A percentile compares a stretch with the other conserved stretches of the same genome.
These are phyloP conservation scores for Eristalis arbustorum DNA, from an alignment of 2,888 invertebrate species.

Conservation along the genomic window DNA sequence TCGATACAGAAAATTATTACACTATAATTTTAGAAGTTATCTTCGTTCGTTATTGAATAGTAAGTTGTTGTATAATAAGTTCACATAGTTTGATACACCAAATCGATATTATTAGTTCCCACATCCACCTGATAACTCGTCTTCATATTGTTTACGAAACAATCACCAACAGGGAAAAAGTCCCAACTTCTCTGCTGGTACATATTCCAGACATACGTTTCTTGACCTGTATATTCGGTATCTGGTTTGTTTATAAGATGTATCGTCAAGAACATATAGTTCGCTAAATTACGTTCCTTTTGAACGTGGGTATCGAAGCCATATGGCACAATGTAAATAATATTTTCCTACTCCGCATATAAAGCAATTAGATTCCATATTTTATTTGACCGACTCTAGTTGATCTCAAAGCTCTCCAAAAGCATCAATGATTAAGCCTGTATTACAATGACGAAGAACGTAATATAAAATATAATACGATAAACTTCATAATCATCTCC, in stretches of 20 bases:
- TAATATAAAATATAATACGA: slow-evolving; percentile 99
- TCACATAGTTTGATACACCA: no score
- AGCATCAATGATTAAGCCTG: slow-evolving; percentile 99
- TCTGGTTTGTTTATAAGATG: slow-evolving; percentile 99
- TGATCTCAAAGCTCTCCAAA: slow-evolving; percentile 99
- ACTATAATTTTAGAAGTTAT: no score
- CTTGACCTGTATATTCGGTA: slow-evolving; percentile 99
- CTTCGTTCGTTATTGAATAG: no score
- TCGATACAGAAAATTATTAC: no score
- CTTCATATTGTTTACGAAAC: slow-evolving; percentile 99
- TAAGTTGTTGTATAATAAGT: no score
- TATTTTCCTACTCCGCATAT: slow-evolving; percentile 99
- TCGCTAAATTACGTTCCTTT: slow-evolving; percentile 99
- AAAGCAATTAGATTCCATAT: slow-evolving; percentile 99
- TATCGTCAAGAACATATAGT: slow-evolving; percentile 99
- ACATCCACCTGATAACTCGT: slow-evolving; percentile 86
- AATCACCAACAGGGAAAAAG: slow-evolving; percentile 99
- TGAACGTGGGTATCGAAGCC: slow-evolving; percentile 99
- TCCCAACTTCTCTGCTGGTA: slow-evolving; percentile 99
- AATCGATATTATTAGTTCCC: slow-evolving; percentile 77
- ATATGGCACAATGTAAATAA: slow-evolving; percentile 99
- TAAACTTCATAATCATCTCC: slow-evolving; percentile 98
- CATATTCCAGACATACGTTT: slow-evolving; percentile 99
- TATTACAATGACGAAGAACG: slow-evolving; percentile 99
- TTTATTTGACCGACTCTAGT: slow-evolving; percentile 98